Conservation (phyloP, 1,140 invertebrate genomes). For the Solenopsis fugax region DNA sequence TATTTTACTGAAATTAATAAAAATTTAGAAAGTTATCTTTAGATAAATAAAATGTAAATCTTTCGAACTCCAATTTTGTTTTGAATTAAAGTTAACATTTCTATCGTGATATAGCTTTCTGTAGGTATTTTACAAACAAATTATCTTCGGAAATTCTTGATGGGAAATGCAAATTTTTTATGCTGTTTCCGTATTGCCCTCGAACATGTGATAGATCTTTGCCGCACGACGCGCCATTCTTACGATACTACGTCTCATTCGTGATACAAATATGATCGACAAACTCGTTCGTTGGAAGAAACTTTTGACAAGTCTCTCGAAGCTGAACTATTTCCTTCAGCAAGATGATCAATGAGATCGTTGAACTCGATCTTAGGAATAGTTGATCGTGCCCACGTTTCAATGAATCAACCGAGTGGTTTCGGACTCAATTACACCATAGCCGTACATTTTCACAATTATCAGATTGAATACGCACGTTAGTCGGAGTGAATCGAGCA, state of each 20-base stretch:
- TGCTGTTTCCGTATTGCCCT: not conserved
- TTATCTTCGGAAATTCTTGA: not conserved
- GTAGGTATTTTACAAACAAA: not conserved
- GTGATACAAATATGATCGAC: constrained; percentile 22
- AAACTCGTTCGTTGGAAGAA: not conserved
- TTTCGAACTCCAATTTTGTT: not conserved
- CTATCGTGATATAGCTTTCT: not conserved
- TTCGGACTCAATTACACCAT: not conserved
- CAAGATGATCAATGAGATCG: not conserved
- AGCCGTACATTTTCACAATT: not conserved
- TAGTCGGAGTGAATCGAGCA: too few species aligned
- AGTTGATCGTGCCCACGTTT: not conserved
- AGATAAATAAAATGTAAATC: not conserved
- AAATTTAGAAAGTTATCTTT: not conserved
- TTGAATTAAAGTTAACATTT: not conserved
- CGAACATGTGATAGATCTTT: not conserved
- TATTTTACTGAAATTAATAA: not conserved
- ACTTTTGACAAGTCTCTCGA: constrained; percentile 7
- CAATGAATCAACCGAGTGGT: constrained; percentile 4
- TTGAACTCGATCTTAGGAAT: not conserved
- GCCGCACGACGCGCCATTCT: not conserved
- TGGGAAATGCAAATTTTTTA: constrained; percentile 9
- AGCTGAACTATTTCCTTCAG: not conserved
- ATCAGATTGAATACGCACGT: not conserved
- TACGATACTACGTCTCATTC: not conserved